Conservation (phyloP, 2,797 vertebrate genomes). For the Acanthiza pusilla region DNA sequence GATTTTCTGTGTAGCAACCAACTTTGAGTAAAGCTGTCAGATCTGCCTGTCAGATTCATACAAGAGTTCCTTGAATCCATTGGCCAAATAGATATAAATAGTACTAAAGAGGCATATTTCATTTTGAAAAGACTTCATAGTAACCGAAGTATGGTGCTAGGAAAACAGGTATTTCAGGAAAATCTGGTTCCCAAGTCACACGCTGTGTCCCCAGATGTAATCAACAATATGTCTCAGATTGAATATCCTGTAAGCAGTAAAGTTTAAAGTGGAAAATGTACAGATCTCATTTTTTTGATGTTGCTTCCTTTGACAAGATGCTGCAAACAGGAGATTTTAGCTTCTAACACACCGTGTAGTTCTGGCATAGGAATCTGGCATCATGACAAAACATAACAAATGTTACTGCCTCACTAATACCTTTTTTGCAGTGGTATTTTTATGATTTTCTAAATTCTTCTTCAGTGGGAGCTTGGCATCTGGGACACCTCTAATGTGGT, state of each 20-base stretch:
- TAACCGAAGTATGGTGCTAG: background rate
- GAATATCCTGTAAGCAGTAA: background rate
- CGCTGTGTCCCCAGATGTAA: background rate
- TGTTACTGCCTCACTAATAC: slow-evolving; percentile 1
- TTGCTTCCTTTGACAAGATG: background rate
- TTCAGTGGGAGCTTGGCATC: background rate
- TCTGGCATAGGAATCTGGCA: background rate
- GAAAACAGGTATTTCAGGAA: background rate
- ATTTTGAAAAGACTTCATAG: background rate
- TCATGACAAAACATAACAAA: background rate
- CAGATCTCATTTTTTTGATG: background rate
- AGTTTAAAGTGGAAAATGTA: background rate
- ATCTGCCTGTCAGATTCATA: background rate
- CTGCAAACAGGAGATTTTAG: background rate
- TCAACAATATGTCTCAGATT: background rate
- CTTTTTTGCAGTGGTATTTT: background rate
- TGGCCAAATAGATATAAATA: slow-evolving; percentile 4
- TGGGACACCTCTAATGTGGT: background rate
- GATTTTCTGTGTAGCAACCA: background rate
- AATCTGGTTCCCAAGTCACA: background rate
- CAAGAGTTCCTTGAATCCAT: background rate
- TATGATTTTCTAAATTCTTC: background rate
- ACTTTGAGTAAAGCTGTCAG: background rate
- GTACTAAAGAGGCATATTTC: background rate
- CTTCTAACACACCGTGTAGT: background rate